Evolutionary conservation across 1,140 invertebrate genomes (phyloP).

Genomic region (Bombus pyrosoma): DNA sequence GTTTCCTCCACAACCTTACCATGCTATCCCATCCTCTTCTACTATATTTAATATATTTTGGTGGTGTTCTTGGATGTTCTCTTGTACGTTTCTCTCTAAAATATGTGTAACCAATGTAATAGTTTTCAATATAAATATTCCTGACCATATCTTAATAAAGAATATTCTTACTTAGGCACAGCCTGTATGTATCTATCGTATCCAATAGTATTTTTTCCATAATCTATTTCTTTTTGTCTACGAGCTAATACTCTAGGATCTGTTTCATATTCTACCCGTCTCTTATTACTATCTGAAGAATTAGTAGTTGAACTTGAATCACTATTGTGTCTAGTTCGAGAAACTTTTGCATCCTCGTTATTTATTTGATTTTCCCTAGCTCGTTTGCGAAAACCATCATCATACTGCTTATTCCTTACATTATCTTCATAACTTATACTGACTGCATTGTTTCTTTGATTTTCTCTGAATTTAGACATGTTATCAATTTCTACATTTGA

Average conservation of each 20-base stretch:
- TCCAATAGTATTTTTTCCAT: conserved; percentile 95
- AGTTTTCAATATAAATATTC: neutral
- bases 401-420: conserved; percentile 32
- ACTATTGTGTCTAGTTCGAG: conserved; percentile 72
- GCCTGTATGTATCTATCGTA: conserved; percentile 90
- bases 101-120: conserved; percentile 52
- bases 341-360: conserved; percentile 50
- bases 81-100: conserved; percentile 86
- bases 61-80: conserved; percentile 93
- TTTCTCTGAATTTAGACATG: neutral
- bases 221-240: conserved; percentile 96
- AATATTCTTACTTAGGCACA: conserved; percentile 87
- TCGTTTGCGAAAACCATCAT: conserved; percentile 61
- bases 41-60: conserved; percentile 93
- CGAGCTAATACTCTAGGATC: conserved; percentile 88
- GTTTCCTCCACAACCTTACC: conserved; percentile 92
- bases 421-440: conserved; percentile 44
- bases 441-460: conserved; percentile 8
- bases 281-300: conserved; percentile 70
- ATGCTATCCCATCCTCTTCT: conserved; percentile 94
- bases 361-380: conserved; percentile 57
- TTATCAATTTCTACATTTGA: conserved; percentile 19
- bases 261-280: conserved; percentile 85
- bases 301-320: conserved; percentile 77
- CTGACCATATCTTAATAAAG: neutral